A percentile compares a stretch with the other conserved stretches of the same genome.
These are phyloP conservation scores for Excalfactoria chinensis DNA, from an alignment of 2,113 vertebrate genomes.

Conservation along the genomic window DNA sequence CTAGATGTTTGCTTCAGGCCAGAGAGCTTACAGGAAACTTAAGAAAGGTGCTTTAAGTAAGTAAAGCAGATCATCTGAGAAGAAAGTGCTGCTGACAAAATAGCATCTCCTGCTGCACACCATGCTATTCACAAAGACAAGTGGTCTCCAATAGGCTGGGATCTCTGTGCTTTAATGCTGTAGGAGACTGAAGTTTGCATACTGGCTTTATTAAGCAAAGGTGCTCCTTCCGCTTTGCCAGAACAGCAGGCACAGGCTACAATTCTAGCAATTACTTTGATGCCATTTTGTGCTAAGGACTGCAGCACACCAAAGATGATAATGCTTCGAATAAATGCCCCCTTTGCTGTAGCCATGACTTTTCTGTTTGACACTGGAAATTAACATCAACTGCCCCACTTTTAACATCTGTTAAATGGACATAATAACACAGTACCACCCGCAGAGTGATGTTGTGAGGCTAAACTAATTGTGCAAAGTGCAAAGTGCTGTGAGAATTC, in stretches of 20 bases:
- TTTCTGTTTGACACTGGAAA: background rate
- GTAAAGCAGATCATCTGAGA: background rate
- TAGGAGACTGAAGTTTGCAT: background rate
- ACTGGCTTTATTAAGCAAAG: fast-evolving
- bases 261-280: background rate
- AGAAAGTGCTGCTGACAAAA: background rate
- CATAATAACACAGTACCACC: background rate
- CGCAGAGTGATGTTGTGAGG: fast-evolving
- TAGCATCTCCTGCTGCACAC: fast-evolving
- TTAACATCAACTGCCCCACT: background rate
- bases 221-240: background rate
- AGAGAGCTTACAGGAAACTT: background rate
- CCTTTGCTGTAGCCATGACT: background rate
- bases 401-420: background rate
- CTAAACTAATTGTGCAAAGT: background rate
- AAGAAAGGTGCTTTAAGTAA: background rate
- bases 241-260: background rate
- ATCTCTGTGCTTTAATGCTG: fast-evolving
- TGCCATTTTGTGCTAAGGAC: background rate
- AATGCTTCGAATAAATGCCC: background rate
- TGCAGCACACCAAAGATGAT: background rate
- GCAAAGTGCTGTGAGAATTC: background rate
- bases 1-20: background rate
- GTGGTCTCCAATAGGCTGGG: background rate
- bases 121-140: background rate